A percentile compares a stretch with the other conserved stretches of the same genome.
phyloP scores from a whole-genome alignment of 2,888 invertebrate species.

The Chymomyza amoena region DNA sequence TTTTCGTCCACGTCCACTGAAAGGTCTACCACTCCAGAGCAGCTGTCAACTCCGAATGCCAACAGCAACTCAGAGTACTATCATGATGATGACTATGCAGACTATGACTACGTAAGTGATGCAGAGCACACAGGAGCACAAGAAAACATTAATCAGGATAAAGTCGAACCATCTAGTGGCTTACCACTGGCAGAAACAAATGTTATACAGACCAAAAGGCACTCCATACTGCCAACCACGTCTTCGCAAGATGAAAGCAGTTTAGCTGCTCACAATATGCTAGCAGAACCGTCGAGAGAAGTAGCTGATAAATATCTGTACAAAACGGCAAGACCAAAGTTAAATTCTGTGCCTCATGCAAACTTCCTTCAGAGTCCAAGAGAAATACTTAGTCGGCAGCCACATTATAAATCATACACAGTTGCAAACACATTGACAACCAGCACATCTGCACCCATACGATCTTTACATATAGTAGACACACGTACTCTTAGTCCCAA shows the following conservation, averaged over 20 bases:
- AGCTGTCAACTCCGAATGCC: not conserved
- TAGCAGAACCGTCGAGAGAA: not conserved
- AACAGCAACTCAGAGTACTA: not conserved
- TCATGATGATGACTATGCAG: conserved; percentile 29
- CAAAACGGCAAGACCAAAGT: conserved; percentile 16
- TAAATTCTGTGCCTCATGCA: conserved; percentile 13
- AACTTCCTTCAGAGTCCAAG: not conserved
- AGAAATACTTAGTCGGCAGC: not conserved
- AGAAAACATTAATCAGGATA: conserved; percentile 43
- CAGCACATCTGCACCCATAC: not conserved
- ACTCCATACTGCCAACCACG: conserved; percentile 29
- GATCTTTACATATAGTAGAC: not conserved
- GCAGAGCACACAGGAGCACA: conserved; percentile 25
- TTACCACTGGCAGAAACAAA: not conserved
- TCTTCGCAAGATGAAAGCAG: not conserved
- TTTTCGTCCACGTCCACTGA: not conserved
- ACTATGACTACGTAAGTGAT: conserved; percentile 41
- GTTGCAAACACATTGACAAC: not conserved
- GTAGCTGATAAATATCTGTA: conserved; percentile 21
- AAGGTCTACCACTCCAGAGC: not conserved
- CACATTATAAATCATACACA: not conserved
- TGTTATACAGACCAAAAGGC: conserved; percentile 29
- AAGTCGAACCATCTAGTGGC: conserved; percentile 12
- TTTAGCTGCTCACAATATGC: not conserved
- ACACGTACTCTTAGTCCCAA: not conserved